phyloP scores from a whole-genome alignment of 2,888 invertebrate species.

The Mechanitis messenoides region DNA sequence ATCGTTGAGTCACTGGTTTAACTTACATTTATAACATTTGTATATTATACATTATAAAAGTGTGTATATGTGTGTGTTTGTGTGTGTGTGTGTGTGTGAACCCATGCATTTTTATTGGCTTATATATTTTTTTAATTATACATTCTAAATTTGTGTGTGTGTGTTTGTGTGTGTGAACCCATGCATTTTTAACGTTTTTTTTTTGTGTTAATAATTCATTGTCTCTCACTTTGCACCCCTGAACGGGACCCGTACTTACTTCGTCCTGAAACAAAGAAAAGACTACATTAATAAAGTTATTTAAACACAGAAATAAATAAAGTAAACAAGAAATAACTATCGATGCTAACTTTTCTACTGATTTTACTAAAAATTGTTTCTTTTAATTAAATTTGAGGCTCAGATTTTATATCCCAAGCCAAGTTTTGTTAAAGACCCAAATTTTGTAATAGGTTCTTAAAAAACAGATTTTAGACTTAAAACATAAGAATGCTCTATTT shows the following conservation, averaged over 20 bases:
- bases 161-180: not conserved
- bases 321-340: too few relatives aligned
- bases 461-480: conserved; percentile 7
- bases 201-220: conserved; percentile 31
- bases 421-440: too few relatives aligned
- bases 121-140: too few relatives aligned
- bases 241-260: conserved; percentile 73
- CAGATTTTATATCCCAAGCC: too few relatives aligned
- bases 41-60: too few relatives aligned
- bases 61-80: too few relatives aligned
- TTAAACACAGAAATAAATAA: not conserved
- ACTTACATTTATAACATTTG: too few relatives aligned
- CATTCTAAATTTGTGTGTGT: too few relatives aligned
- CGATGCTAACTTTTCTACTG: not conserved
- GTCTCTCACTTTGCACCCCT: conserved; percentile 64
- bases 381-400: not conserved
- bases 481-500: conserved; percentile 13
- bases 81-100: not conserved
- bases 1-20: too few relatives aligned
- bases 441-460: too few relatives aligned
- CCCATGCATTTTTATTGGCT: not conserved
- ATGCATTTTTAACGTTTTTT: not conserved
- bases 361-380: not conserved
- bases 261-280: conserved; percentile 74
- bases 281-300: conserved; percentile 30